Evolutionary conservation across 2,113 vertebrate species (phyloP).

Genomic region (Plestiodon gilberti): DNA sequence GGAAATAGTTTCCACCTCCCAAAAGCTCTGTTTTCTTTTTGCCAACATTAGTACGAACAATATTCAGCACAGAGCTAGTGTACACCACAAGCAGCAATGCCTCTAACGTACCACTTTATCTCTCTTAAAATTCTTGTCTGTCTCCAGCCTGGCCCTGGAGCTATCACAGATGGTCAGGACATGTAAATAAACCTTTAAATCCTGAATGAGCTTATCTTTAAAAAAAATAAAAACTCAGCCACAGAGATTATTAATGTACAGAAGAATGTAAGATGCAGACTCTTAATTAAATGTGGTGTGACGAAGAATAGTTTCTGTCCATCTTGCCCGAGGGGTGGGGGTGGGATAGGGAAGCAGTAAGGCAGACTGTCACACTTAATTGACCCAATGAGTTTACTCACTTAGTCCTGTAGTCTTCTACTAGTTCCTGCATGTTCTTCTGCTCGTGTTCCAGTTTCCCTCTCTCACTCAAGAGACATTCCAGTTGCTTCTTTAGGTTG

Average conservation of each 20-base stretch:
- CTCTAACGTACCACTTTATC: background rate
- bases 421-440: slow-evolving; percentile 83
- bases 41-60: too few species aligned
- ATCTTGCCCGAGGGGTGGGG: background rate
- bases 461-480: slow-evolving; percentile 79
- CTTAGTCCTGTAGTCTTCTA: slow-evolving; percentile 89
- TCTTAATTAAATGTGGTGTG: background rate
- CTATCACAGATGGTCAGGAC: background rate
- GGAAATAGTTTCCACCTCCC: background rate
- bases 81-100: background rate
- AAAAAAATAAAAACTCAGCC: background rate
- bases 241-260: background rate
- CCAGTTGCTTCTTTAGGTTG: slow-evolving; percentile 79
- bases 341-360: background rate
- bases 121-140: background rate
- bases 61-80: background rate
- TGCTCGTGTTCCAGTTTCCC: slow-evolving; percentile 82
- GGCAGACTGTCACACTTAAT: background rate
- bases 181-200: background rate
- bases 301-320: background rate
- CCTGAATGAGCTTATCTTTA: background rate
- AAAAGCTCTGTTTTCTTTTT: background rate
- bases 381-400: slow-evolving; percentile 61
- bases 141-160: background rate
- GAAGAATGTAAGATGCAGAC: background rate